These are phyloP conservation scores for Hipparchia sbordonii DNA, from an alignment of 2,888 invertebrate species.

Conservation along the genomic window DNA sequence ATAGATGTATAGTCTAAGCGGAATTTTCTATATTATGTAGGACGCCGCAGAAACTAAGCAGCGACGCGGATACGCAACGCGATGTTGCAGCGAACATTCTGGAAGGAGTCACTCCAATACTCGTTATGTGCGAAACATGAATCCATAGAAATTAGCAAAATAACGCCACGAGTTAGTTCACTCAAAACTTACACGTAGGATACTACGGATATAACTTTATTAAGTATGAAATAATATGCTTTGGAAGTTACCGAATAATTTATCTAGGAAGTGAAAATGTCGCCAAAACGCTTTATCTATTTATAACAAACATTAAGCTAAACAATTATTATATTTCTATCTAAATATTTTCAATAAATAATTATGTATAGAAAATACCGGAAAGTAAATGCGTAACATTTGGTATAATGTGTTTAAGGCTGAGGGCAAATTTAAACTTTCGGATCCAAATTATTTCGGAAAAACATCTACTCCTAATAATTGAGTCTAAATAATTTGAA, in stretches of 20 bases:
- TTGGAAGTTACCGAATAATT: neutral
- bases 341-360: conserved; percentile 44
- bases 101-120: no score
- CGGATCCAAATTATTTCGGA: neutral
- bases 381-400: conserved; percentile 66
- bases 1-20: no score
- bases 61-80: no score
- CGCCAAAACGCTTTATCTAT: conserved; percentile 43
- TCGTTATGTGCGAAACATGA: no score
- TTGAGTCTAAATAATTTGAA: no score
- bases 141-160: no score
- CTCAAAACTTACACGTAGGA: no score
- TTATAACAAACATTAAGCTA: conserved; percentile 41
- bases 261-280: conserved; percentile 34
- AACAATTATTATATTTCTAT: conserved; percentile 42
- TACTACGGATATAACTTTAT: neutral
- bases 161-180: no score
- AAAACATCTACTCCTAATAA: no score
- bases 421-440: neutral
- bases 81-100: no score
- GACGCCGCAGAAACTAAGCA: no score
- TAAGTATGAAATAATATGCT: neutral
- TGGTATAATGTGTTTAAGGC: conserved; percentile 51
- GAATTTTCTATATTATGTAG: no score
- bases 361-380: conserved; percentile 41